Evolutionary conservation across 2,797 vertebrate species (phyloP).

Genomic region (Mus caroli): DNA sequence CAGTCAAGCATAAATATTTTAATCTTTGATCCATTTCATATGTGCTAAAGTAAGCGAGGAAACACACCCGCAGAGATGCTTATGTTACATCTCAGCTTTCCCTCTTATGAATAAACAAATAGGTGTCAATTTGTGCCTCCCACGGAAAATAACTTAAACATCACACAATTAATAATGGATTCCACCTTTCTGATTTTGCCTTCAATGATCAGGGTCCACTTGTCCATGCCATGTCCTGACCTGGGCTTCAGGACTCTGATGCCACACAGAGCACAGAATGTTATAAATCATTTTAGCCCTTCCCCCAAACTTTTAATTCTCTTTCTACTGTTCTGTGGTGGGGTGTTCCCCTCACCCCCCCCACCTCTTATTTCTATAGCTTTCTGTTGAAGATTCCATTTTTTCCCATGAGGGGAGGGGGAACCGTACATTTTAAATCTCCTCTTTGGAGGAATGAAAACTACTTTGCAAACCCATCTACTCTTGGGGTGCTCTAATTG

Average conservation of each 20-base stretch:
- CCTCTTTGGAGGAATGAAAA: conserved; percentile 21
- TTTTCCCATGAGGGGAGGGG: background rate
- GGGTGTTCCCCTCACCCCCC: background rate
- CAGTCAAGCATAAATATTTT: conserved; percentile 59
- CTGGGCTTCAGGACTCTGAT: background rate
- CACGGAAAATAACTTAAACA: conserved; percentile 54
- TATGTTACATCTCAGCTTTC: conserved; percentile 19
- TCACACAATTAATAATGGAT: background rate
- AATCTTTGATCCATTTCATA: conserved; percentile 51
- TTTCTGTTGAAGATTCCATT: background rate
- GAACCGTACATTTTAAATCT: background rate
- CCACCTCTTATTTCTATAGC: background rate
- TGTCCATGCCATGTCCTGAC: background rate
- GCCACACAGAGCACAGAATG: background rate
- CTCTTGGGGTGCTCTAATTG: background rate
- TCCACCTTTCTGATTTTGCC: background rate
- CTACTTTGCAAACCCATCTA: background rate
- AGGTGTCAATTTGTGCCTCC: background rate
- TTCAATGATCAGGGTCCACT: background rate
- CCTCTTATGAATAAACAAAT: background rate
- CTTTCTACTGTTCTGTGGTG: background rate
- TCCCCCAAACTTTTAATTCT: background rate
- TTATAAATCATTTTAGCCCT: background rate
- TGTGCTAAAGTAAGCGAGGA: conserved; percentile 41
- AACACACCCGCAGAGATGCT: conserved; percentile 21